Percentiles rank a stretch among this genome's conserved stretches.
Conservation (phyloP, 2,113 vertebrate species). For the Pycnonotus jocosus region DNA sequence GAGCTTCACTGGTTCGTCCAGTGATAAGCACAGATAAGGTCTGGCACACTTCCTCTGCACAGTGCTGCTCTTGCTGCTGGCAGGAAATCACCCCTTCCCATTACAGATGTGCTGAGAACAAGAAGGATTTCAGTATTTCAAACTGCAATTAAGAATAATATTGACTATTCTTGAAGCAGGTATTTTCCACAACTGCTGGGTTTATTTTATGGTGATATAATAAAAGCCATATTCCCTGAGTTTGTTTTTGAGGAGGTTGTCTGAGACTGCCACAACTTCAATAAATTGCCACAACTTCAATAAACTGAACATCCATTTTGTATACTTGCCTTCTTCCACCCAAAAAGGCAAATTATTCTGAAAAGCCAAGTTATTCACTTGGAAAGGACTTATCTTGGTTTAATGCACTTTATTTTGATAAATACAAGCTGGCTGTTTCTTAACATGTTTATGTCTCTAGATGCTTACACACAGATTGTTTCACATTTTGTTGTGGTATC, state of each 20-base stretch:
- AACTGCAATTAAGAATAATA: background rate
- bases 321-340: background rate
- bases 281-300: background rate
- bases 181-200: background rate
- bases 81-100: background rate
- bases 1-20: fast-evolving
- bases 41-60: background rate
- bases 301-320: background rate
- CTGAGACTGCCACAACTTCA: background rate
- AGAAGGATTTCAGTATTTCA: background rate
- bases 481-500: background rate
- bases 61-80: background rate
- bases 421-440: background rate
- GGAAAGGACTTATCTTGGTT: background rate
- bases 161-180: background rate
- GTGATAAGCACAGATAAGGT: fast-evolving
- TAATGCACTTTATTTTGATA: background rate
- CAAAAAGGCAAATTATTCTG: background rate
- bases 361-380: background rate
- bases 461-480: background rate
- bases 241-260: background rate
- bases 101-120: background rate
- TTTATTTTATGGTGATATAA: background rate
- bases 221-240: background rate
- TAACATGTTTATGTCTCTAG: background rate